A percentile compares a stretch with the other conserved stretches of the same genome.
These are phyloP conservation scores for Cydia strobilella DNA, from an alignment of 1,140 invertebrate genomes.

Conservation along the genomic window DNA sequence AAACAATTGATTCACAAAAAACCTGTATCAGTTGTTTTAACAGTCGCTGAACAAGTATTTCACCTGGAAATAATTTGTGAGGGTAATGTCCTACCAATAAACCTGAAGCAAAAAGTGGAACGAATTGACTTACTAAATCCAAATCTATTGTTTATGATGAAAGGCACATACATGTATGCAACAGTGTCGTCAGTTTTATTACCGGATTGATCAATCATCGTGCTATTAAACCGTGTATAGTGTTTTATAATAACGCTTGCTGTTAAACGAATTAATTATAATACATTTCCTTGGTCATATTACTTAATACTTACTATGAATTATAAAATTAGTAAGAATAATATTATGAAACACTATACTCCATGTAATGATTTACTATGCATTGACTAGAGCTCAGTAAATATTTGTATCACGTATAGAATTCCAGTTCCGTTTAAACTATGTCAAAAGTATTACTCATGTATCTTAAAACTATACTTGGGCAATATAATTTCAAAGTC, in stretches of 20 bases:
- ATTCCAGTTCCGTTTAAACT: slow-evolving; percentile 15
- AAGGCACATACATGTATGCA: slow-evolving; percentile 13
- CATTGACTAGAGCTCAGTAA: neutral
- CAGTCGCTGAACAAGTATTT: neutral
- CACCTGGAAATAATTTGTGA: slow-evolving; percentile 11
- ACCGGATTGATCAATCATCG: slow-evolving; percentile 19
- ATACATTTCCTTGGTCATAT: neutral
- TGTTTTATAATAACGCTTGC: neutral
- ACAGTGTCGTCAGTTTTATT: slow-evolving; percentile 22
- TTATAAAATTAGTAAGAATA: neutral
- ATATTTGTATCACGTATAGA: neutral
- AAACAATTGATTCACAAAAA: neutral
- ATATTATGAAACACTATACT: neutral
- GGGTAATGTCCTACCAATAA: slow-evolving; percentile 12
- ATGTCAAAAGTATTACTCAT: slow-evolving; percentile 4
- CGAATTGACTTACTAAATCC: slow-evolving; percentile 13
- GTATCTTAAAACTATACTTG: neutral
- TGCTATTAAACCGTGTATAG: neutral
- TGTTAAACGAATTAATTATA: neutral
- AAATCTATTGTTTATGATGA: slow-evolving; percentile 29
- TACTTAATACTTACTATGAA: too few relatives aligned
- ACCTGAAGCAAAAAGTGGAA: neutral
- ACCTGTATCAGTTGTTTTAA: neutral
- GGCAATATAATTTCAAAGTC: neutral
- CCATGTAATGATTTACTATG: neutral